Evolutionary conservation across 2,888 invertebrate genomes (phyloP), one percentile per base, ranked within the genome.

Genomic region (Pheosia tremula): DNA sequence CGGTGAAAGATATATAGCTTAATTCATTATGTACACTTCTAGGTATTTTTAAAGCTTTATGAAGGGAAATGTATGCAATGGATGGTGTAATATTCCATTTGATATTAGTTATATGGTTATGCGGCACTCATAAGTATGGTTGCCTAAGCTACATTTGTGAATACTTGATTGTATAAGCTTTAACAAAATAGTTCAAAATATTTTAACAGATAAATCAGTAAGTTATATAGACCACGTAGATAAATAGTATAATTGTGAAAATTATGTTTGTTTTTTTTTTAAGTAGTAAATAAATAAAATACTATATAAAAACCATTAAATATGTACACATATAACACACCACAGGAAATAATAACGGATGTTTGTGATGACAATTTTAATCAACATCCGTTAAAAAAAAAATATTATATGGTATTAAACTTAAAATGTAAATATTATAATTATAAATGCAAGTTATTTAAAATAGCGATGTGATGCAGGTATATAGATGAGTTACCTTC

Each of bases 381-480:
- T 38, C 37, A 37, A 53, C 11, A 11, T 53, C 36, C 37, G 10
- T 4, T 53, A 6, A 1, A 47, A 47, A 6, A 1, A 47, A 47
- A 47, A n/a, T 47, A 47, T 4, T 4, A 4, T n/a, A n/a, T 47
- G 56, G 49, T 54, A 41, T 24, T 52, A 54, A 55, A 52, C 37
- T 45, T 59, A 24, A 56, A 47, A 57, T 57, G 50, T 56, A 24
- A 24, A 54, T 55, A 36, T 54, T 58, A 55, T 47, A 55, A 53
- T 61, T 47, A 63, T 50, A 45, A 36, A 54, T 64, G 49, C 63
- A 67, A 64, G 65, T 72, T 79, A 84, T 81, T 83, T 75, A 77
- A 76, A 75, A 70, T 72, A 72, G 76, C 76, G 78, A 80, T 78
- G 75, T 77, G 79, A 83, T 81, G 83, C 82, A 82, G 80, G 77